Percentiles rank a stretch among this genome's conserved stretches.
These are phyloP conservation scores for Meiosimyza decipiens DNA, from an alignment of 2,888 invertebrate genomes.

Conservation along the genomic window DNA sequence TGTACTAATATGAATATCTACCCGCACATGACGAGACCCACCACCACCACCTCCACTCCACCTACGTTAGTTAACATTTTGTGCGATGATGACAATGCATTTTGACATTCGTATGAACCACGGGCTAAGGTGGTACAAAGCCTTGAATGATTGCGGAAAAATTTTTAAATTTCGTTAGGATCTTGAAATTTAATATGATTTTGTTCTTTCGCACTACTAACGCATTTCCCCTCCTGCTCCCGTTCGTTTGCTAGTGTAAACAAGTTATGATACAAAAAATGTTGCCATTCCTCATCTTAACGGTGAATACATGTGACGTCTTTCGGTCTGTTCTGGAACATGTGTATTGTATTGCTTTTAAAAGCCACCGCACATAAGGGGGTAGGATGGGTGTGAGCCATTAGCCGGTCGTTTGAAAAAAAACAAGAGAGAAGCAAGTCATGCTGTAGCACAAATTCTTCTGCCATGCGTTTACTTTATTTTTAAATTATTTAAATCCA, in stretches of 20 bases:
- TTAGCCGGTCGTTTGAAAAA: too few relatives aligned
- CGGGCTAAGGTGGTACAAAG: constrained; percentile 36
- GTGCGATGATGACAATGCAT: constrained; percentile 56
- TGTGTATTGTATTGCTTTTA: too few relatives aligned
- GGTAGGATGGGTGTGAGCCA: too few relatives aligned
- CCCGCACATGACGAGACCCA: constrained; percentile 15
- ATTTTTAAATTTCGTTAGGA: constrained; percentile 52
- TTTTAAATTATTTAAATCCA: too few relatives aligned
- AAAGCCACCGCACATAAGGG: too few relatives aligned
- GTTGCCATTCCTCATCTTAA: constrained; percentile 54
- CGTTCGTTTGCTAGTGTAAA: constrained; percentile 41
- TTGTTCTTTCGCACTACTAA: not conserved
- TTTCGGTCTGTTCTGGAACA: too few relatives aligned
- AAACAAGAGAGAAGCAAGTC: too few relatives aligned
- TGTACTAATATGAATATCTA: constrained; percentile 28
- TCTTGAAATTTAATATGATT: constrained; percentile 26
- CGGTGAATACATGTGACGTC: not conserved
- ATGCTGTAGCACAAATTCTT: too few relatives aligned
- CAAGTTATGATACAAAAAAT: constrained; percentile 59
- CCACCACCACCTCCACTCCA: not conserved
- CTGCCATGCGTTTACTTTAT: too few relatives aligned
- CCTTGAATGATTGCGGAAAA: constrained; percentile 55
- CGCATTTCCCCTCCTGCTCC: not conserved
- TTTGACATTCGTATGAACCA: constrained; percentile 52
- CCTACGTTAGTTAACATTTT: not conserved